Evolutionary conservation across 1,140 invertebrate species (phyloP), one percentile per base, ranked within the genome.

Genomic region (Brachionus sp.): DNA sequence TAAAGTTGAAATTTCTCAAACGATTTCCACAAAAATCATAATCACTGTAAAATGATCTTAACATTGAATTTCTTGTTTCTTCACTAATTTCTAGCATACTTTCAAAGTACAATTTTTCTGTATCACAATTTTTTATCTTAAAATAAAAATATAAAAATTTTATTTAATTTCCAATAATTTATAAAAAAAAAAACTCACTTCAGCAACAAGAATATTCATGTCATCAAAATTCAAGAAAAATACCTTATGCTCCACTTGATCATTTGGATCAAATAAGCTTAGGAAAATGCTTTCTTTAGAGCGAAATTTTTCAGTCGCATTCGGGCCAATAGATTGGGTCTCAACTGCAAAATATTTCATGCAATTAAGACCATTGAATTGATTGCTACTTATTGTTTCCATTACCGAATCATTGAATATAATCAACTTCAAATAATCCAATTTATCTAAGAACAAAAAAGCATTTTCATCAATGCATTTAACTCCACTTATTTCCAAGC

Each of bases 1-100:
- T 70, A 70, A 70, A 70, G 39, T 70, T 70, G 29, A 39, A 39
- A 33, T 70, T 70, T 6, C 66, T 37, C 3, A 70, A 23, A 4
- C 66, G 66, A 70, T 70, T 70, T 23, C 35, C 33, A 35, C 66
- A 70, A 70, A 70, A 70, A 70, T 70, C 66, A 70, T 70, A 39
- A 70, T 70, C 66, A 39, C 33, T 19, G 37, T 70, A 70, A 70
- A 70, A 70, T 10, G 66, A 70, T n/a, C 66, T 16, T 19, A 70
- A 3, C 16, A 70, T 70, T 7, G 35, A 16, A 10, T 70, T 70
- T 39, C 37, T 70, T 7, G 16, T 33, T 33, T 70, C 66, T 42
- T 19, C 33, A 2, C 35, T 37, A 19, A 70, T 23, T 19, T 70
- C 35, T 2, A 70, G 37, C 5, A 37, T 70, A 19, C 12, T 39